A percentile compares a stretch with the other conserved stretches of the same genome.
Evolutionary conservation across 2,113 vertebrate genomes (phyloP).

Genomic region (Alectura lathami): DNA sequence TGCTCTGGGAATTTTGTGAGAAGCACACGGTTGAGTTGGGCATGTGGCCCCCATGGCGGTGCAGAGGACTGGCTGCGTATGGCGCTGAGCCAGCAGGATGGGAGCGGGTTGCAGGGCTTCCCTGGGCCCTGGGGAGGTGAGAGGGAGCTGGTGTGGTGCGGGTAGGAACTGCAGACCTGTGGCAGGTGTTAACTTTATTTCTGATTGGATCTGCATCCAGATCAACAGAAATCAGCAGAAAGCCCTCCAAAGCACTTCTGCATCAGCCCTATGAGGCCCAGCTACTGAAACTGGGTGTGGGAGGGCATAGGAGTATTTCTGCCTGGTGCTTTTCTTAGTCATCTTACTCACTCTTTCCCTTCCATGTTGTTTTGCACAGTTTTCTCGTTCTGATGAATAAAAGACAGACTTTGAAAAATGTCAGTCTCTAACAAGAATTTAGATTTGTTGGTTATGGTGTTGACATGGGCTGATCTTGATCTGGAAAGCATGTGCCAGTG

Average conservation of each 20-base stretch:
- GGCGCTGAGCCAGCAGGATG: accelerated
- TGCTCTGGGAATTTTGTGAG: accelerated
- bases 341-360: neutral
- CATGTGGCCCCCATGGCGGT: neutral
- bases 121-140: neutral
- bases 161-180: neutral
- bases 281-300: neutral
- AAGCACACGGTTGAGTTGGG: neutral
- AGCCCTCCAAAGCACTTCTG: neutral
- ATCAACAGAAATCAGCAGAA: neutral
- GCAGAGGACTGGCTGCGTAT: neutral
- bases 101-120: neutral
- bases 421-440: neutral
- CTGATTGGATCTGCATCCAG: neutral
- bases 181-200: neutral
- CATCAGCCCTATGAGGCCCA: neutral
- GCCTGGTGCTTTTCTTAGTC: conserved; percentile 8
- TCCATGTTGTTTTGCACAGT: neutral
- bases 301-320: neutral
- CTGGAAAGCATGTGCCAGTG: neutral
- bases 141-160: neutral
- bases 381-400: neutral
- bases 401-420: neutral
- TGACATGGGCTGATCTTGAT: neutral
- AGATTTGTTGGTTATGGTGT: neutral